Evolutionary conservation across 1,140 invertebrate genomes (phyloP).

Genomic region (Conopomorpha cramerella): DNA sequence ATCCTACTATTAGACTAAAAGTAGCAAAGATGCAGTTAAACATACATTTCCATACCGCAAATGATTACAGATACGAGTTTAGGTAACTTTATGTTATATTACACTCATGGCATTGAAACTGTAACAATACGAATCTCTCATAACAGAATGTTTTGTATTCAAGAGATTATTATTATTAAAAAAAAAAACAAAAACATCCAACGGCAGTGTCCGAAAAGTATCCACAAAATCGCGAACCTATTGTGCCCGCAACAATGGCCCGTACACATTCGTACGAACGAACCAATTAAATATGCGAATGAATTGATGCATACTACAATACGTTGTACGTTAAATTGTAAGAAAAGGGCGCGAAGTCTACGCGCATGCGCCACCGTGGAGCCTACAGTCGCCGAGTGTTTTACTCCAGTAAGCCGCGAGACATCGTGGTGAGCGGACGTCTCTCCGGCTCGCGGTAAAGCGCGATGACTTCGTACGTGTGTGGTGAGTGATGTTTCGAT

Average conservation of each 20-base stretch:
- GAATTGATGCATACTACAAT: constrained; percentile 41
- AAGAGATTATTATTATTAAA: too few relatives aligned
- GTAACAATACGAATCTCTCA: too few relatives aligned
- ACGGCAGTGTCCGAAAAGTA: too few relatives aligned
- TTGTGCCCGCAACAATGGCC: neutral
- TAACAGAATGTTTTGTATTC: too few relatives aligned
- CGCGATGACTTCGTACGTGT: neutral
- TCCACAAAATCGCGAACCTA: too few relatives aligned
- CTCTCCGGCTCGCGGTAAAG: neutral
- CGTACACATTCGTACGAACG: constrained; percentile 1
- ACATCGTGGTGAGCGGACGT: constrained; percentile 16
- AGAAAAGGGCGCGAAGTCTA: constrained; percentile 50
- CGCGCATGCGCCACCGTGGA: constrained; percentile 30
- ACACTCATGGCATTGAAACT: too few relatives aligned
- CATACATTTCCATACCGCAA: too few relatives aligned
- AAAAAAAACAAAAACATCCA: too few relatives aligned
- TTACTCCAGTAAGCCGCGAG: constrained; percentile 24
- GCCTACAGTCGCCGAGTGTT: constrained; percentile 4
- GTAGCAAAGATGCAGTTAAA: too few relatives aligned
- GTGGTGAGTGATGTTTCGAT: neutral
- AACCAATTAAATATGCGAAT: constrained; percentile 44
- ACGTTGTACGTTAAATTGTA: constrained; percentile 33
- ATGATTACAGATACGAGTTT: too few relatives aligned
- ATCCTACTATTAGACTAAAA: too few relatives aligned
- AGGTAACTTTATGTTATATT: too few relatives aligned